These are phyloP conservation scores for Muscicapa striata DNA, from an alignment of 2,797 vertebrate genomes.

Conservation along the genomic window DNA sequence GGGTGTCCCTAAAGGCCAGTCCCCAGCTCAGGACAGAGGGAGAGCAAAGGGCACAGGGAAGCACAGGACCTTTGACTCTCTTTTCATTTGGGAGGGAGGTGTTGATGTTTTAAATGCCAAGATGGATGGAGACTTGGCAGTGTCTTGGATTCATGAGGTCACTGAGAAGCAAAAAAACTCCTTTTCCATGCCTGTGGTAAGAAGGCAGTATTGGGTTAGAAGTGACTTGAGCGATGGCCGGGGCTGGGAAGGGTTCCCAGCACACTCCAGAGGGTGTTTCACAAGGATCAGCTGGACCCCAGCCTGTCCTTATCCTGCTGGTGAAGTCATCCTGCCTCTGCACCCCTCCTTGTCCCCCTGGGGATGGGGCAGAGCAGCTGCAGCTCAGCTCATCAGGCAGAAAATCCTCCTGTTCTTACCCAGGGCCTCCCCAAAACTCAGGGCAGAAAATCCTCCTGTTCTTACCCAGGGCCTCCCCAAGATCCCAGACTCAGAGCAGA, in stretches of 20 bases:
- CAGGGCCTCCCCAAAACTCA: no score
- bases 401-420: background rate
- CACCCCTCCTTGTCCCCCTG: background rate
- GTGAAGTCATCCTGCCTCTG: background rate
- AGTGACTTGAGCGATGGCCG: background rate
- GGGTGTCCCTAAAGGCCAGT: background rate
- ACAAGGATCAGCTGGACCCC: background rate
- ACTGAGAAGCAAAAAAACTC: background rate
- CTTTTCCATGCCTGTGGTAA: background rate
- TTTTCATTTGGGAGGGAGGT: slow-evolving; percentile 23
- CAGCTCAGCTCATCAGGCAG: background rate
- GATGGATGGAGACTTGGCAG: background rate
- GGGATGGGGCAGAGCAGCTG: background rate
- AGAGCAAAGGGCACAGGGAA: background rate
- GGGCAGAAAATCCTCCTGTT: no score
- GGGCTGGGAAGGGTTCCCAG: background rate
- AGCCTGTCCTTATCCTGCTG: background rate
- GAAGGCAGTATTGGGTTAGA: background rate
- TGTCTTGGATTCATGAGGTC: background rate
- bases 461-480: no score
- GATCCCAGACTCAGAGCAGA: background rate
- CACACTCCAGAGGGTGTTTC: background rate
- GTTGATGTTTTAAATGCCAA: background rate
- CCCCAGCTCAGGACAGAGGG: fast-evolving
- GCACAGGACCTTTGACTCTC: slow-evolving; percentile 3